phyloP scores from a whole-genome alignment of 2,888 invertebrate genomes.

The Axea sp. region DNA sequence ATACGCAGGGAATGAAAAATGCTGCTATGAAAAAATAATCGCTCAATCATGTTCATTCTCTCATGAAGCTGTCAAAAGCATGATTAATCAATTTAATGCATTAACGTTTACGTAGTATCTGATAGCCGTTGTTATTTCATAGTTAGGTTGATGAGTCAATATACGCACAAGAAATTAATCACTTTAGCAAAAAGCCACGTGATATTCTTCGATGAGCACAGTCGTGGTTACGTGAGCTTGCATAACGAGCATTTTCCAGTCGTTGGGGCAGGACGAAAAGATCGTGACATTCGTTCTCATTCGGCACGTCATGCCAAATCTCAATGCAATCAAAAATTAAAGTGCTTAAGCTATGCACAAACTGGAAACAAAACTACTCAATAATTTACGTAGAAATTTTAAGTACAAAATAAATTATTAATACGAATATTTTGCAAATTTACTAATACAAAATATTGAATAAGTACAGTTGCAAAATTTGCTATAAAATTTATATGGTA shows the following conservation, averaged over 20 bases:
- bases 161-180: slow-evolving; percentile 42
- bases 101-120: slow-evolving; percentile 9
- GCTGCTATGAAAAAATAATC: slow-evolving; percentile 7
- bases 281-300: slow-evolving; percentile 27
- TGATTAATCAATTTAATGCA: slow-evolving; percentile 42
- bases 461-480: too few relatives aligned
- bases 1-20: slow-evolving; percentile 1
- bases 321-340: not conserved
- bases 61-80: slow-evolving; percentile 12
- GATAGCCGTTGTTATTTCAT: slow-evolving; percentile 25
- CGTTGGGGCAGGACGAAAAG: slow-evolving; percentile 14
- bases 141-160: slow-evolving; percentile 42
- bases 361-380: too few relatives aligned
- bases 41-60: slow-evolving; percentile 14
- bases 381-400: too few relatives aligned
- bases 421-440: too few relatives aligned
- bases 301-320: slow-evolving; percentile 5
- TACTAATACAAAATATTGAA: too few relatives aligned
- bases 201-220: slow-evolving; percentile 30
- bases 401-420: too few relatives aligned
- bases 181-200: slow-evolving; percentile 30
- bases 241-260: slow-evolving; percentile 29
- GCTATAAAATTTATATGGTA: too few relatives aligned
- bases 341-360: too few relatives aligned
- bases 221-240: slow-evolving; percentile 36